Base-by-base conservation (phyloP, 2,888 invertebrate genomes). In the Drosophila mulleri region DNA sequence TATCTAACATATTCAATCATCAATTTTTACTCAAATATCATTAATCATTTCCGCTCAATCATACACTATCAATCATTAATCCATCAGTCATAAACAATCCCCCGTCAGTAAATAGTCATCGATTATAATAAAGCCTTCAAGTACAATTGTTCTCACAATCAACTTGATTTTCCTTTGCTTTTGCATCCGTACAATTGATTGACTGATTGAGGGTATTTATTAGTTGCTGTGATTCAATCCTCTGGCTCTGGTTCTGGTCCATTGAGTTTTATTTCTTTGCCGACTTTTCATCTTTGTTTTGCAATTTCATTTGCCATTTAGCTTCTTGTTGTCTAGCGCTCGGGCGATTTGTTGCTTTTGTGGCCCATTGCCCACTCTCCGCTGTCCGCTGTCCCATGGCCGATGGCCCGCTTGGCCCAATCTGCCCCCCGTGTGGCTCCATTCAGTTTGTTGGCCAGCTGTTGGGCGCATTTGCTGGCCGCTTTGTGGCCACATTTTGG, bases 401-500 rank as follows among this genome's bases (percentile, higher is more conserved):
- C 32, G 11, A 26, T 68, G 26, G 52, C 12, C 52, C 20, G 9
- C 35, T 53, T 45, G 61, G 11, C 11, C 63, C 62, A 23, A 54
- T 39, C 42, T 39, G 52, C 20, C 50, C 50, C 70, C 67, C 26
- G 53, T 32, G 32, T 14, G 32, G 50, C 32, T 54, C 42, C 59
- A 47, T 41, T 76, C 53, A 59, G 57, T 53, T 67, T 66, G 78
- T 71, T 66, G 72, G 73, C 71, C 87, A 82, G 84, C 78, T 84
- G 84, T 72, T 84, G 70, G 71, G 59, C 68, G 72, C 65, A 72
- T 73, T 83, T 83, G 63, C 68, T 70, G 84, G 82, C 74, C 88
- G 80, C 74, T 67, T 82, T 82, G 82, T 82, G 83, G 83, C 88
- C 85, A 88, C 72, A 74, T 71, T 75, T 76, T 65, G 73, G 83